phyloP scores from a whole-genome alignment of 2,113 vertebrate genomes.

The Aramus guarauna region DNA sequence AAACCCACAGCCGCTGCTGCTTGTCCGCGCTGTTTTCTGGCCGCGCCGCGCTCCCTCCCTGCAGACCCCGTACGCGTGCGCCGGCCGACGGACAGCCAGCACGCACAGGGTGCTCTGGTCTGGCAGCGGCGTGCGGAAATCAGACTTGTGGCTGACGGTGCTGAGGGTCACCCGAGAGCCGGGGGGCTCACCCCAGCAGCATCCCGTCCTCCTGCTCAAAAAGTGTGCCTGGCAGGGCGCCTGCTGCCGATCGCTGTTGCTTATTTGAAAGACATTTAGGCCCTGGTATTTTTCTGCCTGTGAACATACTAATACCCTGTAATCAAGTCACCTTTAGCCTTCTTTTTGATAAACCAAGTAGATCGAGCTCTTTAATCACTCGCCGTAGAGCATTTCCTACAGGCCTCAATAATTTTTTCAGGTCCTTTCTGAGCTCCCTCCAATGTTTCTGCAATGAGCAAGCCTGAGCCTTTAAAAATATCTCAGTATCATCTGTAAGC shows the following conservation, averaged over 20 bases:
- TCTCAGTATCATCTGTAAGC: not conserved
- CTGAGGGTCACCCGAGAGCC: not conserved
- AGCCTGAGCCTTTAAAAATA: not conserved
- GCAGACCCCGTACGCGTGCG: rapidly evolving
- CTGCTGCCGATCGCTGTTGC: no score
- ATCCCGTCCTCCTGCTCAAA: not conserved
- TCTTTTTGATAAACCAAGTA: not conserved
- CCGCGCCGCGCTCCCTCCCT: rapidly evolving
- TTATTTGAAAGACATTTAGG: not conserved
- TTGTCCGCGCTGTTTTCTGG: no score
- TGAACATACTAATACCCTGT: not conserved
- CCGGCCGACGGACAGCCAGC: rapidly evolving
- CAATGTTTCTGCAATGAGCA: not conserved
- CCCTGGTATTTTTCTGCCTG: not conserved
- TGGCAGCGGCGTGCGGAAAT: rapidly evolving
- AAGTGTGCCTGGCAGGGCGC: no score
- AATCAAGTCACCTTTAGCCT: not conserved
- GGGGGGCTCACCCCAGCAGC: not conserved
- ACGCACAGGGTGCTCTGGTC: rapidly evolving
- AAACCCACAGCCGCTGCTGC: rapidly evolving
- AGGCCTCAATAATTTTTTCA: not conserved
- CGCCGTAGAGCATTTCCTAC: not conserved
- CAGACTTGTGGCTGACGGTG: rapidly evolving
- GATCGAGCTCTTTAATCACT: not conserved
- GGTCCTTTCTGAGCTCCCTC: not conserved